phyloP scores from a whole-genome alignment of 2,113 vertebrate species.

The Mus musculus region DNA sequence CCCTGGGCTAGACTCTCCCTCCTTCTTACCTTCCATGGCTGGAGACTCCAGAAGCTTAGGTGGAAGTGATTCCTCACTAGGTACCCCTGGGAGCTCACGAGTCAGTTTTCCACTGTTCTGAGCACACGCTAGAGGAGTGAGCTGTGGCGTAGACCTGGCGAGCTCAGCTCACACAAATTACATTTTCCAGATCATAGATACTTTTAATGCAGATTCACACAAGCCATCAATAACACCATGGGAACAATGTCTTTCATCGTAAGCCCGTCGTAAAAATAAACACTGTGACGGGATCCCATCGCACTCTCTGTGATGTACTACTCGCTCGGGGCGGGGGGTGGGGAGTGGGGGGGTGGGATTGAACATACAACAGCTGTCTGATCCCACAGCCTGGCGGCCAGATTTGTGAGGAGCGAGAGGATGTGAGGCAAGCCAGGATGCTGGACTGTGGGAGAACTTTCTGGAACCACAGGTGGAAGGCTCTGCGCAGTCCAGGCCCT shows the following conservation, averaged over 20 bases:
- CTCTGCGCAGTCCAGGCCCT: accelerated
- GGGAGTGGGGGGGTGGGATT: neutral
- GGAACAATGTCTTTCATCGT: neutral
- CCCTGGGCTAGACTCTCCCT: accelerated
- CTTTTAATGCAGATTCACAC: neutral
- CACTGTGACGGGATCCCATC: neutral
- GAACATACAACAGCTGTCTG: neutral
- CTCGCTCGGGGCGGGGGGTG: accelerated
- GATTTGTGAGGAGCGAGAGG: neutral
- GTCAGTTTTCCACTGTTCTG: neutral
- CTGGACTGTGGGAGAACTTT: neutral
- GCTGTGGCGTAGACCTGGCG: neutral
- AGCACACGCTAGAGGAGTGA: accelerated
- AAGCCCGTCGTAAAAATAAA: neutral
- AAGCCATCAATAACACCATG: neutral
- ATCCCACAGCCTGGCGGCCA: accelerated
- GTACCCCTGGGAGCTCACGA: accelerated
- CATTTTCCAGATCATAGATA: neutral
- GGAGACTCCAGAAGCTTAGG: accelerated
- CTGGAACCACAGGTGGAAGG: neutral
- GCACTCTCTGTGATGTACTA: accelerated
- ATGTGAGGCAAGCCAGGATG: accelerated
- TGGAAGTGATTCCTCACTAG: accelerated
- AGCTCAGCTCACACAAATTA: neutral
- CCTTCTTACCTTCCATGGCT: neutral